phyloP scores from a whole-genome alignment of 2,888 invertebrate species.

The Odontothrips loti region DNA sequence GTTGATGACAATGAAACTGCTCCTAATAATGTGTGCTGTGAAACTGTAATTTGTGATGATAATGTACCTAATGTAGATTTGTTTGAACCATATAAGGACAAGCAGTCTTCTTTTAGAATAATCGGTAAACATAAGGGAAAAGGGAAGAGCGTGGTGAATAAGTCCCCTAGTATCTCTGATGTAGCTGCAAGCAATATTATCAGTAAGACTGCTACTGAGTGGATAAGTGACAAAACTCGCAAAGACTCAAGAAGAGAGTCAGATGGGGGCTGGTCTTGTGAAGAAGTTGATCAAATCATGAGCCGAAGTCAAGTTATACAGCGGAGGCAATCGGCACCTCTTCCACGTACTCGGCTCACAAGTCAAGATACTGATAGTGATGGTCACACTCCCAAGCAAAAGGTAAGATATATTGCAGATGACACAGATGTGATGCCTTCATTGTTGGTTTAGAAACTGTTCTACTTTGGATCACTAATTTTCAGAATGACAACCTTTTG shows the following conservation, averaged over 20 bases:
- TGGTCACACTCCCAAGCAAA: neutral
- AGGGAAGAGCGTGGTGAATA: neutral
- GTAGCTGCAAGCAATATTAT: neutral
- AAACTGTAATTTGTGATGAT: slow-evolving; percentile 1
- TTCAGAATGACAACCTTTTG: slow-evolving; percentile 21
- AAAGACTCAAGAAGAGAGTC: neutral
- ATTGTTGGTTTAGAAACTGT: neutral
- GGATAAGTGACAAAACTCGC: neutral
- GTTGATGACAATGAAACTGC: slow-evolving; percentile 38
- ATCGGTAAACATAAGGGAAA: neutral
- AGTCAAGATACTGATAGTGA: slow-evolving; percentile 30
- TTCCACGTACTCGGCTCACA: neutral
- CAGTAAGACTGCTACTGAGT: neutral
- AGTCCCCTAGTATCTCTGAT: neutral
- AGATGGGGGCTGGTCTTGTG: neutral
- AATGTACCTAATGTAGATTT: slow-evolving; percentile 7
- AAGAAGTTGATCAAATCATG: slow-evolving; percentile 1
- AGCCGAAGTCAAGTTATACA: neutral
- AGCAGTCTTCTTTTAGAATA: neutral
- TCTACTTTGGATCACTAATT: neutral
- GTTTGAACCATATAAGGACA: neutral
- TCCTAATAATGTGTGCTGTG: neutral
- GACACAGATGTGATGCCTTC: too few species aligned
- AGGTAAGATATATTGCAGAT: neutral
- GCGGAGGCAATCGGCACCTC: neutral